These are phyloP conservation scores for Nephrotoma appendiculata DNA, from an alignment of 2,888 invertebrate genomes.

Conservation along the genomic window DNA sequence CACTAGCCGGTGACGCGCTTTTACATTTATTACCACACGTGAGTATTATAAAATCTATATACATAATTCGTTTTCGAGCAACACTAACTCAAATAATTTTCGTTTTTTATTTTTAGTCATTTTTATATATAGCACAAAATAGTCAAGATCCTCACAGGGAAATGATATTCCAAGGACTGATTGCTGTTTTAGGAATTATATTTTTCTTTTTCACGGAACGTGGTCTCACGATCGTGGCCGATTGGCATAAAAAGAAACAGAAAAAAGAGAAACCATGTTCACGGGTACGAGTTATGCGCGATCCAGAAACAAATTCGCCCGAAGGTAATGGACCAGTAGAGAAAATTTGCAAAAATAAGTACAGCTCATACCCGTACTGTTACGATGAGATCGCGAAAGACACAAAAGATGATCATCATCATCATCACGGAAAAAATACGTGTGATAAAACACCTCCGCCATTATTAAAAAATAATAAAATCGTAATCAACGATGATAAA, in stretches of 20 bases:
- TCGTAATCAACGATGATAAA: neutral
- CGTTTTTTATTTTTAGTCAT: neutral
- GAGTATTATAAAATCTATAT: conserved; percentile 22
- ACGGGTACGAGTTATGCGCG: conserved; percentile 58
- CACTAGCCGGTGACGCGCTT: conserved; percentile 80
- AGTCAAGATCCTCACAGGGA: conserved; percentile 39
- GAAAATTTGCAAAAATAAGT: conserved; percentile 74
- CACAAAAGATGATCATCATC: conserved; percentile 35
- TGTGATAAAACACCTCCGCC: conserved; percentile 8
- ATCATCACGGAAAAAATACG: conserved; percentile 8
- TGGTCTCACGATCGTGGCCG: conserved; percentile 59
- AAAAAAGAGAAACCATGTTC: conserved; percentile 51
- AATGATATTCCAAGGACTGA: conserved; percentile 76
- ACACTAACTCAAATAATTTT: neutral
- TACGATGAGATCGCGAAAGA: conserved; percentile 72
- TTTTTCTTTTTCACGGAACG: conserved; percentile 85
- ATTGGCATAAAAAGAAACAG: conserved; percentile 63
- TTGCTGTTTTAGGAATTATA: conserved; percentile 54
- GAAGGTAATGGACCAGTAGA: conserved; percentile 27
- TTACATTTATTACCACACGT: conserved; percentile 86
- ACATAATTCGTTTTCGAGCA: neutral
- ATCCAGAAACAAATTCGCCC: conserved; percentile 33
- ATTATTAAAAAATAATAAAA: conserved; percentile 2
- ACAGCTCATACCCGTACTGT: conserved; percentile 78
- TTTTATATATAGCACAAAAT: conserved; percentile 15